These are phyloP conservation scores for Sesamia nonagrioides DNA, from an alignment of 1,140 invertebrate genomes.

Conservation along the genomic window DNA sequence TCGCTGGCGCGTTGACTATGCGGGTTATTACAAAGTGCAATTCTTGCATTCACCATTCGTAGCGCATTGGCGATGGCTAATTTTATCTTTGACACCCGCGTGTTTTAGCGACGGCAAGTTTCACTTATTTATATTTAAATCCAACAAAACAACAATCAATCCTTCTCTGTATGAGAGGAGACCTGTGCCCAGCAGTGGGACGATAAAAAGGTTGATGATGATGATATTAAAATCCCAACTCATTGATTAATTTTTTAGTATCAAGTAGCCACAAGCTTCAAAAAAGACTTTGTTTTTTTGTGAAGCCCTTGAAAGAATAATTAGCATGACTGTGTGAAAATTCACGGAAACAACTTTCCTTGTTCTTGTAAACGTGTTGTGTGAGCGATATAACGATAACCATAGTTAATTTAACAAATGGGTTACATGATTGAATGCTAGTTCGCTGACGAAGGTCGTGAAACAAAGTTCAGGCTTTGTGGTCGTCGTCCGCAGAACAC, in stretches of 20 bases:
- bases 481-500: not conserved
- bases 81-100: conserved; percentile 51
- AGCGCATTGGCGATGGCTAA: conserved; percentile 53
- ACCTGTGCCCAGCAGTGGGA: too few species aligned
- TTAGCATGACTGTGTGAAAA: conserved; percentile 27
- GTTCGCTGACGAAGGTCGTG: conserved; percentile 8
- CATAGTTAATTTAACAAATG: conserved; percentile 43
- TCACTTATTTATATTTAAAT: conserved; percentile 37
- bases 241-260: not conserved
- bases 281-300: conserved; percentile 4
- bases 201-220: too few species aligned
- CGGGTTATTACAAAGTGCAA: conserved; percentile 76
- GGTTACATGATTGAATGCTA: conserved; percentile 33
- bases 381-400: conserved; percentile 33
- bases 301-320: conserved; percentile 26
- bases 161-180: too few species aligned
- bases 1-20: conserved; percentile 68
- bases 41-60: conserved; percentile 65
- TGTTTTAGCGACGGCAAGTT: conserved; percentile 33
- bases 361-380: conserved; percentile 30
- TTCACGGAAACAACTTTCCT: conserved; percentile 26
- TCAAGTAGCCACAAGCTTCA: not conserved
- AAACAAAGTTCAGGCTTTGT: conserved; percentile 32
- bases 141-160: too few species aligned
- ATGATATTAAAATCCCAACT: conserved; percentile 10